These are phyloP conservation scores for Ellobium chinense DNA, from an alignment of 2,888 invertebrate genomes.

Conservation along the genomic window DNA sequence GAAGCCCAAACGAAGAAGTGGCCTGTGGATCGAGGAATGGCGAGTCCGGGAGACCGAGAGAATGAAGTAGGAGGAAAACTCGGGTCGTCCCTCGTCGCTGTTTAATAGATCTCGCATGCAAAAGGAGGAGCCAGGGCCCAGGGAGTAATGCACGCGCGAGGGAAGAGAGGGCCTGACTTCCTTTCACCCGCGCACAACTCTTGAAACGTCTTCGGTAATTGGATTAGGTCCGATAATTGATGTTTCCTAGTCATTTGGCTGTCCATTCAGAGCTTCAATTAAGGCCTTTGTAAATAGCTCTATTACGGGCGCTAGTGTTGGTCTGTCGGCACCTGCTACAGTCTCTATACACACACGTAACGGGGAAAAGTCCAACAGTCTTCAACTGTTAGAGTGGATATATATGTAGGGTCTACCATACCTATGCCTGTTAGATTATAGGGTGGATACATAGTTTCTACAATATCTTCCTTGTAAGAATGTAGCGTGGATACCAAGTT, in stretches of 20 bases:
- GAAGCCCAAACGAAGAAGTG: neutral
- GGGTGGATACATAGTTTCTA: too few species aligned
- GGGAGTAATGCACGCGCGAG: neutral
- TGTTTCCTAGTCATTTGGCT: slow-evolving; percentile 67
- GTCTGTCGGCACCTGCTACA: slow-evolving; percentile 7
- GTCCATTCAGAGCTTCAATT: slow-evolving; percentile 69
- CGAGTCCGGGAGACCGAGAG: neutral
- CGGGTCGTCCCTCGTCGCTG: neutral
- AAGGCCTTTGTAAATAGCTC: slow-evolving; percentile 61
- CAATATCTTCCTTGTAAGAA: too few species aligned
- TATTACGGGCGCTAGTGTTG: slow-evolving; percentile 43
- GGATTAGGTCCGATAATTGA: slow-evolving; percentile 69
- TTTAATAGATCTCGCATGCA: slow-evolving; percentile 23
- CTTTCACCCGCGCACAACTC: slow-evolving; percentile 36
- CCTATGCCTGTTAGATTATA: too few species aligned
- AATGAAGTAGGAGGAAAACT: neutral
- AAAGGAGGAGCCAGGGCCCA: neutral
- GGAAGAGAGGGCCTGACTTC: neutral
- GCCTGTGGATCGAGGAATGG: neutral
- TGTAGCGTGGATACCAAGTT: too few species aligned
- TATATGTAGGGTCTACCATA: too few species aligned
- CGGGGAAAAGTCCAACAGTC: neutral
- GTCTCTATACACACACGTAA: neutral
- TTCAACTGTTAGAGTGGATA: too few species aligned
- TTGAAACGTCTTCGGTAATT: slow-evolving; percentile 60